These are phyloP conservation scores for Onychostoma macrolepis DNA, from an alignment of 2,113 vertebrate species.

Conservation along the genomic window DNA sequence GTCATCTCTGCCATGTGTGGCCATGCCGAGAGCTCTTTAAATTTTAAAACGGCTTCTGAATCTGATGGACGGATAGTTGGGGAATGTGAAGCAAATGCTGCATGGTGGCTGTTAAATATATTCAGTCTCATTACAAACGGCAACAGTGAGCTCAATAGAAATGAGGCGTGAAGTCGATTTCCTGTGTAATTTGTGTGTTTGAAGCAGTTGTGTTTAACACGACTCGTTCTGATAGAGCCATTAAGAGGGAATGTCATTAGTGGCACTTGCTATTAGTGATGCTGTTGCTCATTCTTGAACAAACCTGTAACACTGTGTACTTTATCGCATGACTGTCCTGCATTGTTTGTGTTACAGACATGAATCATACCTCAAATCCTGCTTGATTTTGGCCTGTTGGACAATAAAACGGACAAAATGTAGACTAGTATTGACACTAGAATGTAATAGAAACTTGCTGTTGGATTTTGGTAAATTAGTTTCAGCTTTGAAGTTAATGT, in stretches of 20 bases:
- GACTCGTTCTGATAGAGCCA: background rate
- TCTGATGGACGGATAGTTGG: background rate
- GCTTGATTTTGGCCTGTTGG: background rate
- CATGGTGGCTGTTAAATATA: background rate
- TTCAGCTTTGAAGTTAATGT: background rate
- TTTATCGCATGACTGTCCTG: background rate
- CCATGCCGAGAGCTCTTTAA: conserved; percentile 17
- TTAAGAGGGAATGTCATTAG: background rate
- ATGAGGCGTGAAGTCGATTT: background rate
- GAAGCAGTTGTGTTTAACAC: conserved; percentile 1
- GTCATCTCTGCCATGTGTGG: background rate
- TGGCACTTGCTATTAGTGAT: background rate
- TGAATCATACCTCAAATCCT: background rate
- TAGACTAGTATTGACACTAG: background rate
- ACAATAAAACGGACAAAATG: background rate
- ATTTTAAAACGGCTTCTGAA: conserved; percentile 5
- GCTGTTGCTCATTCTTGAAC: background rate
- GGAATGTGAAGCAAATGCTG: background rate
- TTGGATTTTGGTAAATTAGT: background rate
- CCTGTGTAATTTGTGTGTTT: background rate
- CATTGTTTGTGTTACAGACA: background rate
- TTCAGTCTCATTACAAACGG: background rate
- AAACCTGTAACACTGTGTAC: background rate
- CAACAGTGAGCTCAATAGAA: background rate
- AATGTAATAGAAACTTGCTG: background rate